phyloP scores from a whole-genome alignment of 2,797 vertebrate species.

The Cossypha caffra region DNA sequence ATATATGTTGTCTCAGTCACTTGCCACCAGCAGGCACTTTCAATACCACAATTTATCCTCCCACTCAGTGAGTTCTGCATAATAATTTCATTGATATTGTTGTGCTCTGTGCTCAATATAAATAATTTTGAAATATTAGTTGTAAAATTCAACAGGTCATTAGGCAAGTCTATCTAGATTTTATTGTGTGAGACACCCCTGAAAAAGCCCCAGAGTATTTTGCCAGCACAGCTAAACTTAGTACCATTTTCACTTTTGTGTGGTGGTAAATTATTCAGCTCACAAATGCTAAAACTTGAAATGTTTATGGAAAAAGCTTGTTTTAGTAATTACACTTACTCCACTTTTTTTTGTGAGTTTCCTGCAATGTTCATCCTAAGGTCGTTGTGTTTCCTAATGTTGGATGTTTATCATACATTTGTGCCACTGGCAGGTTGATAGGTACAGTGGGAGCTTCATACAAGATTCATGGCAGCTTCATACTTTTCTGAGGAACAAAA shows the following conservation, averaged over 20 bases:
- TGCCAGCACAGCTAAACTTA: background rate
- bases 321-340: slow-evolving; percentile 15
- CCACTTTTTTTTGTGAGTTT: slow-evolving; percentile 4
- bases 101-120: background rate
- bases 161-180: background rate
- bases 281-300: slow-evolving; percentile 7
- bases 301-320: slow-evolving; percentile 27
- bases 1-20: slow-evolving; percentile 25
- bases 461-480: background rate
- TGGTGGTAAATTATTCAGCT: slow-evolving; percentile 30
- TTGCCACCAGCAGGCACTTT: slow-evolving; percentile 20
- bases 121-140: slow-evolving; percentile 15
- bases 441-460: background rate
- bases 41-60: slow-evolving; percentile 14
- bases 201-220: background rate
- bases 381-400: background rate
- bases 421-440: background rate
- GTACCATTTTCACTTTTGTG: background rate
- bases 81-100: slow-evolving; percentile 43
- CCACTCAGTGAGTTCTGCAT: slow-evolving; percentile 20
- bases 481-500: background rate
- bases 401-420: slow-evolving; percentile 8
- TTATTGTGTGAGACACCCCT: background rate
- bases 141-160: background rate
- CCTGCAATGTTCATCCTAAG: background rate